These are phyloP conservation scores for Abramis brama DNA, from an alignment of 2,113 vertebrate genomes.

Conservation along the genomic window DNA sequence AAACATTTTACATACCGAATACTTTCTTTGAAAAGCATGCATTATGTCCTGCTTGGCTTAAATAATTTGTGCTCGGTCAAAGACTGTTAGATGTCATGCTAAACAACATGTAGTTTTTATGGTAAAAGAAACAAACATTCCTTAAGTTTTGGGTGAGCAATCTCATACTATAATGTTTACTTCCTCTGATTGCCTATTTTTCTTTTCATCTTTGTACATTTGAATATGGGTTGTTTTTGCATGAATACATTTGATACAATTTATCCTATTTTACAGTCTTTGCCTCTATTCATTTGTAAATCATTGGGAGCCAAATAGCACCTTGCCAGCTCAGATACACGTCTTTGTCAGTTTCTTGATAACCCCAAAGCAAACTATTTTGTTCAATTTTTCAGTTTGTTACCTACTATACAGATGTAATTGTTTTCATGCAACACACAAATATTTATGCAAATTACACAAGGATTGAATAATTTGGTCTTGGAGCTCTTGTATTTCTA, in stretches of 20 bases:
- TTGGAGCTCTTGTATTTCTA: slow-evolving; percentile 19
- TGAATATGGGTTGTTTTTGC: neutral
- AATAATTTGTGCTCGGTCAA: neutral
- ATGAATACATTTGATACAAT: slow-evolving; percentile 24
- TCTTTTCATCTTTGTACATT: neutral
- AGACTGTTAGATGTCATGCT: neutral
- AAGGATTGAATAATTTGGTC: slow-evolving; percentile 15
- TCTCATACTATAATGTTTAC: neutral
- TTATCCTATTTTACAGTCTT: slow-evolving; percentile 21
- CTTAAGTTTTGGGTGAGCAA: neutral
- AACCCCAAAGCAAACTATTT: slow-evolving; percentile 35
- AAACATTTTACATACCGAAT: neutral
- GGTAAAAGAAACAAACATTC: neutral
- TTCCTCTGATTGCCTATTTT: neutral
- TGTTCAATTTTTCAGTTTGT: slow-evolving; percentile 46
- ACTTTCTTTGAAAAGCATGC: neutral
- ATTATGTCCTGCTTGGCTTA: neutral
- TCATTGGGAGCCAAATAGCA: slow-evolving; percentile 41
- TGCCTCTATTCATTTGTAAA: slow-evolving; percentile 50
- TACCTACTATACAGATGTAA: slow-evolving; percentile 20
- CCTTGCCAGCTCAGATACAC: slow-evolving; percentile 50
- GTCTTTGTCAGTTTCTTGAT: slow-evolving; percentile 34
- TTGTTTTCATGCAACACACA: slow-evolving; percentile 36
- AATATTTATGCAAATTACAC: slow-evolving; percentile 44
- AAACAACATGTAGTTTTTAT: neutral